Evolutionary conservation across 2,888 invertebrate genomes (phyloP).

Genomic region (Gymnoscelis rufifasciata): DNA sequence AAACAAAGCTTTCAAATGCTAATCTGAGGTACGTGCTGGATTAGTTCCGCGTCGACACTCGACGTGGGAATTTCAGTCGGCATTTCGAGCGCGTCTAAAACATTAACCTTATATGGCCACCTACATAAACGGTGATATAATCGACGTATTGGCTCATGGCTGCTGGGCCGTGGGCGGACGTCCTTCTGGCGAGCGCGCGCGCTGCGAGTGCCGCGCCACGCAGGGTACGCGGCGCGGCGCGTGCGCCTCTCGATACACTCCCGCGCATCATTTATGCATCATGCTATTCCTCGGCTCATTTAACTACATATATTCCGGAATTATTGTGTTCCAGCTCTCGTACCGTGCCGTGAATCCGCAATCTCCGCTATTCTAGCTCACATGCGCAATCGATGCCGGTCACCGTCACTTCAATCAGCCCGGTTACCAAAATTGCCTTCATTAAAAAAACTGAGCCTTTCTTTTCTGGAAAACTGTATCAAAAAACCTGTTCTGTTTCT

Average conservation of each 20-base stretch:
- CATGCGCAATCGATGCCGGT: constrained; percentile 51
- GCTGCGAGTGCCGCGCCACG: constrained; percentile 39
- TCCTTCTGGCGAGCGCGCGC: constrained; percentile 59
- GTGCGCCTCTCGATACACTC: constrained; percentile 44
- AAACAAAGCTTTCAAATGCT: constrained; percentile 77
- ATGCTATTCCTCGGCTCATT: constrained; percentile 61
- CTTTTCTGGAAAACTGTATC: constrained; percentile 52
- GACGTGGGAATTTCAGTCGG: constrained; percentile 57
- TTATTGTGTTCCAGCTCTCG: constrained; percentile 63
- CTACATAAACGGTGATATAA: constrained; percentile 75
- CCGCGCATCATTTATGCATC: constrained; percentile 70
- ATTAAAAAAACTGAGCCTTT: constrained; percentile 56
- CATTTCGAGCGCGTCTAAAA: constrained; percentile 45
- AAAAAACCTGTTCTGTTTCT: constrained; percentile 50
- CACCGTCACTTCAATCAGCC: constrained; percentile 54
- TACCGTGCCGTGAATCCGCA: constrained; percentile 61
- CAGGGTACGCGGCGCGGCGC: constrained; percentile 51
- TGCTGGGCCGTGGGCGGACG: constrained; percentile 59
- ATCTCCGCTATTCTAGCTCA: constrained; percentile 32
- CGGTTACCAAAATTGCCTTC: constrained; percentile 61
- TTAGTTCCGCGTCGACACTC: constrained; percentile 59
- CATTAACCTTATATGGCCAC: constrained; percentile 77
- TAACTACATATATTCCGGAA: constrained; percentile 71
- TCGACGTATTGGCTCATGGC: constrained; percentile 61
- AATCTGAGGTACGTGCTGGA: constrained; percentile 71